Evolutionary conservation across 2,888 invertebrate genomes (phyloP), one percentile per base, ranked within the genome.

Genomic region (Drosophila buzzatii): DNA sequence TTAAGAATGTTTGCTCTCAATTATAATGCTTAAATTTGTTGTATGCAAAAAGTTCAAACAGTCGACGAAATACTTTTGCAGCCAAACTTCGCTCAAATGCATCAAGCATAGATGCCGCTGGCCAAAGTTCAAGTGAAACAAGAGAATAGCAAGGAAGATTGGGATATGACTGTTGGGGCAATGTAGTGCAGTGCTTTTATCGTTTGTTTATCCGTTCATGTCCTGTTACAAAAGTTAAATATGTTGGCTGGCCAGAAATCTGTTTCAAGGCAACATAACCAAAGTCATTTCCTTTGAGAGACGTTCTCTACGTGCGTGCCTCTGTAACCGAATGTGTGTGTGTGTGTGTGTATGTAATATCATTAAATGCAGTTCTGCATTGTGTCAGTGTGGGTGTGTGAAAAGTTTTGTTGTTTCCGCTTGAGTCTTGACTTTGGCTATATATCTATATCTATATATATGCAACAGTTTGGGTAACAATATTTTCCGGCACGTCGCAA

Each of bases 221-320:
- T 61, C 57, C 72, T 53, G 49, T 59, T 63, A 37, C 45, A 64
- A 76, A 72, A 76, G 72, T 77, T 68, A 27, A 64, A 67, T 55
- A 76, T 67, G 58, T 57, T 71, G 61, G 44, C 42, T 45, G 49
- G 37, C 60, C 62, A 63, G 63, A 60, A 56, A 37, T 57, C 60
- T 66, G 51, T 56, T 63, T 57, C 12, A 44, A 62, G 53, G 55
- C 18, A 56, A 45, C 12, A 16, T 47, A 53, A 31, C n/a, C 49
- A 23, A 44, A 63, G 60, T 53, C 66, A 73, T 76, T 76, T 73
- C 69, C 73, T 70, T 73, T 73, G 76, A 73, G 27, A 27, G 73
- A 65, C 58, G 18, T 16, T 64, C n/a, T 27, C 27, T 27, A 23
- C 33, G 35, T 9, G 12, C 7, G 52, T 20, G 33, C 18, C 16